Percentiles rank a stretch among this genome's conserved stretches.
Evolutionary conservation across 2,113 vertebrate species (phyloP).

Genomic region (Morphnarchus princeps): DNA sequence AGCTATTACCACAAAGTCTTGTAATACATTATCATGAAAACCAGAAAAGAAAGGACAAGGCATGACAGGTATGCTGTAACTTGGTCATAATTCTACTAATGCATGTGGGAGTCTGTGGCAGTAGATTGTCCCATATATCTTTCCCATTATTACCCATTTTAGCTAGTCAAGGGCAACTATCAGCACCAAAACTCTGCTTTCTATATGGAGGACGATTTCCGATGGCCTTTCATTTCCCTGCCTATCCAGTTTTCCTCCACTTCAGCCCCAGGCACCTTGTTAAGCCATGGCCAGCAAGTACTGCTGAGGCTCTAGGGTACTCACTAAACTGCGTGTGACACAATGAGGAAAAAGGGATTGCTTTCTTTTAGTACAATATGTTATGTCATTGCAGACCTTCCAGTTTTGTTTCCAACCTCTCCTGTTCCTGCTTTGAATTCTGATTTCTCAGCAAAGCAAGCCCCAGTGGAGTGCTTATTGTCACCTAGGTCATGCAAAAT

Average conservation of each 20-base stretch:
- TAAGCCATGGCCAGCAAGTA: neutral
- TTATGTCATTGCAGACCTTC: neutral
- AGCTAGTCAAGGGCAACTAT: neutral
- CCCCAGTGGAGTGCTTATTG: neutral
- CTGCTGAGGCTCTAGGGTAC: neutral
- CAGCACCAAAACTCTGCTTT: neutral
- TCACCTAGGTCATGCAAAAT: neutral
- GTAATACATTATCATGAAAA: slow-evolving; percentile 22
- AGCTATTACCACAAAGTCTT: slow-evolving; percentile 26
- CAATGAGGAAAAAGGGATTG: neutral
- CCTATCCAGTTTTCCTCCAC: neutral
- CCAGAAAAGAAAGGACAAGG: neutral
- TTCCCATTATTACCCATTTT: neutral
- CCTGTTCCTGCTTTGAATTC: neutral
- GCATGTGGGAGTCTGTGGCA: neutral
- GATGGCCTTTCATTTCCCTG: neutral
- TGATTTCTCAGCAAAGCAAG: neutral
- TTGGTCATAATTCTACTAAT: slow-evolving; percentile 19
- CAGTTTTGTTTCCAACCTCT: neutral
- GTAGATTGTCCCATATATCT: neutral
- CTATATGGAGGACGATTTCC: neutral
- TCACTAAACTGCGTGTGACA: neutral
- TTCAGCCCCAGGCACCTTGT: neutral
- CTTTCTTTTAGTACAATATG: neutral
- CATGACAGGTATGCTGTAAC: neutral